Conservation (phyloP, 2,113 vertebrate genomes). For the Illadopsis cleaveri region DNA sequence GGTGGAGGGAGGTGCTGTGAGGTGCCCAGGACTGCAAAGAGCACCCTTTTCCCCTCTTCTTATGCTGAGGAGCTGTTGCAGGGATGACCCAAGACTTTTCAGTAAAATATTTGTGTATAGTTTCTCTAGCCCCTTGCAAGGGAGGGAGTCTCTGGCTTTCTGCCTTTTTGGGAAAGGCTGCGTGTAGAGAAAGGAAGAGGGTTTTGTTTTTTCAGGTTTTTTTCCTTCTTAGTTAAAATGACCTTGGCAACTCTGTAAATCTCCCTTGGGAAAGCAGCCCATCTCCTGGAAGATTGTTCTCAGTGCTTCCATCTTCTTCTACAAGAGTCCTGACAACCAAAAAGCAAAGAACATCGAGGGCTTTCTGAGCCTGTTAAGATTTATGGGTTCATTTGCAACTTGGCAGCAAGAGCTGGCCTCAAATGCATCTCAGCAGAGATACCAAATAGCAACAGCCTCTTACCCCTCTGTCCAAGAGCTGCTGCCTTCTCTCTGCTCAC, state of each 20-base stretch:
- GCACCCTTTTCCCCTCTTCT: neutral
- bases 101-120: neutral
- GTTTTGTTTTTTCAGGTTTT: too few species aligned
- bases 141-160: neutral
- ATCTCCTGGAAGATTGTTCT: neutral
- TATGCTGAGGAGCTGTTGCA: neutral
- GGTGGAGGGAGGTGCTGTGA: neutral
- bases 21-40: neutral
- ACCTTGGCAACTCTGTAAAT: neutral
- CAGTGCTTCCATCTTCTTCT: neutral
- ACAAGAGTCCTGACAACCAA: neutral
- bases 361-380: conserved; percentile 8
- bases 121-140: neutral
- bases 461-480: neutral
- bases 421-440: neutral
- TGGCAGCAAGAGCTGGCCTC: neutral
- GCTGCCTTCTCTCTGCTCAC: neutral
- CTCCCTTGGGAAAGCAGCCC: neutral
- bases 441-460: neutral
- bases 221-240: neutral
- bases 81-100: neutral
- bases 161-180: neutral
- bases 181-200: neutral
- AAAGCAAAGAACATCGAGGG: neutral
- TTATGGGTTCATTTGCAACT: conserved; percentile 25